A percentile compares a stretch with the other conserved stretches of the same genome.
Conservation (phyloP, 2,797 vertebrate genomes). For the Oryzias dopingdopingensis region DNA sequence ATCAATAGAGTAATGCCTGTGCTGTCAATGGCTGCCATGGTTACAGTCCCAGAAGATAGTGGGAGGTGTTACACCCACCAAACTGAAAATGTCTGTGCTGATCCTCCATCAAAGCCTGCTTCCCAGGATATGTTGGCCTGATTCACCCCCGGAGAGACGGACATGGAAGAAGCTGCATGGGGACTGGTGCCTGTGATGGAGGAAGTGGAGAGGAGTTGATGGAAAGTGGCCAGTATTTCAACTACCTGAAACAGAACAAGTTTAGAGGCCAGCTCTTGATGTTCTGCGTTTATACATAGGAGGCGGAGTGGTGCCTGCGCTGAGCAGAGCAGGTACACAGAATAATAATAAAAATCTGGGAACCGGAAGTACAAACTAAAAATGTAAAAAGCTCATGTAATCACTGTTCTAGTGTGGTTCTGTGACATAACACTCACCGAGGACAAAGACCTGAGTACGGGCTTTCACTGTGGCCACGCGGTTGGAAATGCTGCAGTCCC, state of each 20-base stretch:
- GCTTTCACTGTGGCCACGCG: conserved; percentile 78
- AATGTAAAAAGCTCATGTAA: conserved; percentile 26
- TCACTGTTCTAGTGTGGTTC: background rate
- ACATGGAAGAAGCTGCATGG: conserved; percentile 84
- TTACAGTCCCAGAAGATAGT: conserved; percentile 71
- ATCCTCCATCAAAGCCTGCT: conserved; percentile 93
- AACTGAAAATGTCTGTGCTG: conserved; percentile 91
- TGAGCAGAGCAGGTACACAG: conserved; percentile 15
- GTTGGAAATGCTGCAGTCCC: conserved; percentile 85
- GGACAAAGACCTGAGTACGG: conserved; percentile 80
- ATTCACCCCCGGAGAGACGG: conserved; percentile 77
- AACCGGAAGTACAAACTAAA: conserved; percentile 13
- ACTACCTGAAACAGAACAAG: conserved; percentile 30
- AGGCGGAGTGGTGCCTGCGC: conserved; percentile 43
- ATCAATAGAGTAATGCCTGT: conserved; percentile 70
- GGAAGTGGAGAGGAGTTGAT: conserved; percentile 52
- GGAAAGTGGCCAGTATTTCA: conserved; percentile 55
- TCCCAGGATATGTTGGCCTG: conserved; percentile 91
- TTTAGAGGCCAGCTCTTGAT: conserved; percentile 49
- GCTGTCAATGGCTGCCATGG: conserved; percentile 77
- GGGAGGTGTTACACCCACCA: conserved; percentile 82
- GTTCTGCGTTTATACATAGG: conserved; percentile 44
- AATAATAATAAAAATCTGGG: conserved; percentile 17
- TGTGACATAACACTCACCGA: conserved; percentile 77
- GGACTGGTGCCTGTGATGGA: conserved; percentile 89